Evolutionary conservation across 1,140 invertebrate species (phyloP), one percentile per base, ranked within the genome.

Genomic region (Drosophila subpulchrella): DNA sequence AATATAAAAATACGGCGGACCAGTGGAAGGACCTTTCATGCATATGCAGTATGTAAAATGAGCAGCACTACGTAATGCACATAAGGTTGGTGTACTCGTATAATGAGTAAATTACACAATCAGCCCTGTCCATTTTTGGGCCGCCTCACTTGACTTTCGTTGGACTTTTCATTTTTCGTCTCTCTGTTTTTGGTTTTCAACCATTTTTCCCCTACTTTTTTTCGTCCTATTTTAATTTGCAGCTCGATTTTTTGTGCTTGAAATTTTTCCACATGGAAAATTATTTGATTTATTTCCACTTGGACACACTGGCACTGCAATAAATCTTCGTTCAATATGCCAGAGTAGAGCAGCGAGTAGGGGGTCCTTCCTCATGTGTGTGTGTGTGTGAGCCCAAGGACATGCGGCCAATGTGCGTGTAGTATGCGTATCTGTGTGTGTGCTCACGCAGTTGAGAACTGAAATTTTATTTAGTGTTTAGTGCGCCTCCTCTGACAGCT

Each of bases 241-340:
- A 71, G 74, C 72, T 71, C 60, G 73, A 54, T 78, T 71, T 68
- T 66, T 65, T 60, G 53, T 65, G 59, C 77, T 89, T 78, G 68
- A 89, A 86, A 90, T 88, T 91, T 91, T 91, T 91, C 88, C 88
- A 91, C 88, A 88, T 91, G 88, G 75, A 83, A 91, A 91, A 91
- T 91, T 91, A 91, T 91, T 91, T 91, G 88, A 91, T 91, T 91
- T 91, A 91, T 91, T 91, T 84, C 71, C 88, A 88, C 83, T 91
- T 91, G 83, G 88, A 91, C 82, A 91, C 78, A 86, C 77, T 91
- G 88, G 88, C 88, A 88, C 60, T 81, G 83, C 80, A 91, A 91
- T 91, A 91, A 91, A 91, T 91, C 88, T 91, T 91, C 88, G 83
- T 91, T 91, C 83, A 86, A 81, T 88, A 86, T 88, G 88, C 61